These are phyloP conservation scores for Lasioglossum marginatum DNA, from an alignment of 2,888 invertebrate species.

Conservation along the genomic window DNA sequence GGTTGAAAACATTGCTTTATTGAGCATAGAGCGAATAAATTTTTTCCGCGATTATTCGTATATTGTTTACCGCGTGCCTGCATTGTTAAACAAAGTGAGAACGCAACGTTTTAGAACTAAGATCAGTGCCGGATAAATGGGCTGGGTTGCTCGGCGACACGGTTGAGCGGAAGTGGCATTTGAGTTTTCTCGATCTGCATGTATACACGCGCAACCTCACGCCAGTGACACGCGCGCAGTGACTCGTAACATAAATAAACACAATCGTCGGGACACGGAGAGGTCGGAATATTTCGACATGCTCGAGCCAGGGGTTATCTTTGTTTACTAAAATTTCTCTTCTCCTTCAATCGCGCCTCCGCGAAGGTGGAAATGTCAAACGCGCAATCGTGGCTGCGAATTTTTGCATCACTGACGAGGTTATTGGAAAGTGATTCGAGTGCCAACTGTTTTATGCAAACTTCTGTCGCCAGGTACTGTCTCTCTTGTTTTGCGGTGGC, in stretches of 20 bases:
- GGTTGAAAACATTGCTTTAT: not conserved
- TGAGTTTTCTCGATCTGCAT: not conserved
- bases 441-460: slow-evolving; percentile 62
- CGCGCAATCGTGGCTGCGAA: not conserved
- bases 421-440: slow-evolving; percentile 62
- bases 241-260: not conserved
- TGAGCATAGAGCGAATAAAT: not conserved
- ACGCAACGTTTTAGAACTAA: not conserved
- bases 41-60: not conserved
- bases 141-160: not conserved
- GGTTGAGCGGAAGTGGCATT: slow-evolving; percentile 5
- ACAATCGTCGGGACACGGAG: not conserved
- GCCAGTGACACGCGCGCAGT: not conserved
- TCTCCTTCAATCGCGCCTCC: not conserved
- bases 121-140: slow-evolving; percentile 1
- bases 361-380: slow-evolving; percentile 3
- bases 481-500: slow-evolving; percentile 71
- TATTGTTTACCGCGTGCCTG: not conserved
- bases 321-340: not conserved
- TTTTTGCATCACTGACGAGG: slow-evolving; percentile 41
- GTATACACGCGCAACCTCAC: not conserved
- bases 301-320: too few species aligned
- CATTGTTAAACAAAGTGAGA: not conserved
- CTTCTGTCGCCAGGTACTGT: slow-evolving; percentile 73
- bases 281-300: not conserved